Conservation (phyloP, 2,797 vertebrate genomes). For the Geotrypetes seraphini region DNA sequence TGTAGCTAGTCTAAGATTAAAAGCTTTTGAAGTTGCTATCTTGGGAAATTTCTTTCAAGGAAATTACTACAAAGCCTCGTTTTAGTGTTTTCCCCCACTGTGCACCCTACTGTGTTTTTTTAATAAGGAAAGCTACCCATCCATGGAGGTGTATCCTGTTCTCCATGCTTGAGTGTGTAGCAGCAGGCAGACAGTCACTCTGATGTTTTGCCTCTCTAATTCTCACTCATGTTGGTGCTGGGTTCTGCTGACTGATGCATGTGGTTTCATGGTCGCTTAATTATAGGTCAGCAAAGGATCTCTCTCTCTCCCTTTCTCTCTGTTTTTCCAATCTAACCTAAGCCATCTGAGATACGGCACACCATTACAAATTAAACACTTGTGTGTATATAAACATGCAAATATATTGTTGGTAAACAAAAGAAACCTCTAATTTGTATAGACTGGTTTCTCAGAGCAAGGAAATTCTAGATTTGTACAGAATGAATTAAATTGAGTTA, state of each 20-base stretch:
- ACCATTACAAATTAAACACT: conserved; percentile 3
- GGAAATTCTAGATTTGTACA: conserved; percentile 1
- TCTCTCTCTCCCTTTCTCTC: conserved; percentile 1
- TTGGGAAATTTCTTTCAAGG: conserved; percentile 72
- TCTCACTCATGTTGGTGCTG: conserved; percentile 46
- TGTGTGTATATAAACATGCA: not conserved
- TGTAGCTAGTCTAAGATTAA: conserved; percentile 48
- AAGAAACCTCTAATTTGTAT: not conserved
- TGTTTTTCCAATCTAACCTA: conserved; percentile 9
- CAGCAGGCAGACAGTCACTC: conserved; percentile 67
- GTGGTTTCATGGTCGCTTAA: conserved; percentile 45
- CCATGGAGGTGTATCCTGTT: conserved; percentile 96
- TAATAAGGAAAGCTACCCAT: conserved; percentile 97
- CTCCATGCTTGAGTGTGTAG: conserved; percentile 84
- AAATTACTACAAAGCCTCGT: conserved; percentile 86
- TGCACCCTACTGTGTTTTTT: conserved; percentile 86
- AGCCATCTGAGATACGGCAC: conserved; percentile 18
- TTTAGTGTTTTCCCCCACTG: conserved; percentile 81
- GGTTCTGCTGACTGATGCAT: conserved; percentile 43
- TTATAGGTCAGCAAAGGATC: conserved; percentile 39
- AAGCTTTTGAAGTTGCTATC: conserved; percentile 59
- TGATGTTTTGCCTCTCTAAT: conserved; percentile 55
- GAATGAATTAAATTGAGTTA: conserved; percentile 6
- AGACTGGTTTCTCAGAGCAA: not conserved
- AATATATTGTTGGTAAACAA: conserved; percentile 4